Base-by-base conservation (phyloP, 2,797 vertebrate species). In the Anniella stebbinsi region DNA sequence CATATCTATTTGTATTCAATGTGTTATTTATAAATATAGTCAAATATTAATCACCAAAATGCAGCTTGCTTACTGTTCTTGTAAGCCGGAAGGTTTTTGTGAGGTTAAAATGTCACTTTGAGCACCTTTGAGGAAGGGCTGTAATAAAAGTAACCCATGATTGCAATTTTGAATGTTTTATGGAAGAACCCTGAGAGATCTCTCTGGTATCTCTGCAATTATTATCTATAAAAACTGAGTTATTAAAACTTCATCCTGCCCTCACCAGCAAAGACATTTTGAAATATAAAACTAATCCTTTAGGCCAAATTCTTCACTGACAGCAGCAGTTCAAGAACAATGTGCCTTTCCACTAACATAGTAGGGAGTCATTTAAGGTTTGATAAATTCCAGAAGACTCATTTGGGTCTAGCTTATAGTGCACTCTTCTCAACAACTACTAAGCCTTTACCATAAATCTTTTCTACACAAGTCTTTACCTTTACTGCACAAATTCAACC, bases 91-190 rank as follows among this genome's bases (percentile, higher is more conserved):
- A 12, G 48, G 70, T 18, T 80, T 54, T 51, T 36, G 75, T 60
- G 73, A 67, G 18, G 9, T 67, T 45, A 48, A 70, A 54, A 75
- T 57, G 72, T 15, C n/a, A n/a, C 28, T 76, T 9, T 21, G 17
- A 76, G 10, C 48, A 11, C 36, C 30, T 57, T 30, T 38, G 8
- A 63, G 23, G 13, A 36, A 80, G 23, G 33, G 13, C 2, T 67
- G 1, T 4, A 57, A 57, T 28, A 57, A 33, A 28, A 60, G 33
- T 12, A 51, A 70, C 3, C 2, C 6, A 67, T 0, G 33, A n/a
- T 41, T 89, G 82, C 91, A 41, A 15, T 51, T 2, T 89, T 93
- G 83, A 86, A 33, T 9, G 89, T 9, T 89, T 90, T 80, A 63
- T 76, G 63, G 87, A 17, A 15, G 51, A 51, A 51, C 38, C 23